Evolutionary conservation across 2,113 vertebrate species (phyloP), one percentile per base, ranked within the genome.

Genomic region (Heterotis niloticus): DNA sequence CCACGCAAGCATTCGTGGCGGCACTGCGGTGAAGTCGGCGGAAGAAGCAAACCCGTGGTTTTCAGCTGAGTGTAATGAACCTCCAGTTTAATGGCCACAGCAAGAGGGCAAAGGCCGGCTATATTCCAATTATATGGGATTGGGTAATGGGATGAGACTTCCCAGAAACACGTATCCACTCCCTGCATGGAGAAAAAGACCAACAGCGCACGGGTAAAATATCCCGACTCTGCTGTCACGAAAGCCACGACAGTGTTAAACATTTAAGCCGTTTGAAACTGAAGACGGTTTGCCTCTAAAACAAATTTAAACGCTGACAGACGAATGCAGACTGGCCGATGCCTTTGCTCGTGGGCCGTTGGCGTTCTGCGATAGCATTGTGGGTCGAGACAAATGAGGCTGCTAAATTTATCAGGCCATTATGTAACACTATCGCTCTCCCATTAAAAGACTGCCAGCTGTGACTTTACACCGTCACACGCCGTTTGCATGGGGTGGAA

Each of bases 341-440:
- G n/a, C n/a, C n/a, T n/a, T n/a, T n/a, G 7, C 34, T 44, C 34
- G 3, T 44, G 3, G 7, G 7, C 34, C 7, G 7, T 44, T 44
- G 7, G 34, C 34, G 7, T 44, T 44, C 34, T 44, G 34, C 7
- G 7, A 44, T 44, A 44, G 34, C 34, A 44, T 12, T 10, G 17
- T 20, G 20, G 44, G 20, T 11, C 18, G 54, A 54, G 51, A 23
- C 5, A n/a, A 20, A 51, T 34, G 10, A n/a, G 51, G 5, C n/a
- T 4, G 65, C n/a, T 69, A 70, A 70, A 78, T 78, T 16, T 70
- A 44, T 20, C 65, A 28, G 64, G 14, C 13, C 11, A 78, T 70
- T 78, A 78, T 60, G 67, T 67, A 60, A 59, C 4, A 7, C 51
- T 56, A 69, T 20, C 13, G 44, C 54, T 14, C 66, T 16, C 28